A percentile compares a stretch with the other conserved stretches of the same genome.
Conservation (phyloP, 2,113 vertebrate genomes). For the Lampris incognitus region DNA sequence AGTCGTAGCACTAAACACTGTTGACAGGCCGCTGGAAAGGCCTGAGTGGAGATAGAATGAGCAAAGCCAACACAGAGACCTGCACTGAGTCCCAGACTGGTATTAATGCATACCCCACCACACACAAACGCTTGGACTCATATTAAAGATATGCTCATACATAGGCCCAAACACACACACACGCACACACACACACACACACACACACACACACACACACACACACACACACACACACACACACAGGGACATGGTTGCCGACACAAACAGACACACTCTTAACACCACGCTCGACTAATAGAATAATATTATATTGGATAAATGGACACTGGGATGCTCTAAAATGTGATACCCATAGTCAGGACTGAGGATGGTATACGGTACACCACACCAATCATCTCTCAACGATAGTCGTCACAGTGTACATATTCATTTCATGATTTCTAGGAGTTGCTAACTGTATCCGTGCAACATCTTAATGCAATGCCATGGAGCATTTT, state of each 20-base stretch:
- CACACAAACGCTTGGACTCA: too few species aligned
- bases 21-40: conserved; percentile 75
- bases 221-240: conserved; percentile 18
- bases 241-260: conserved; percentile 15
- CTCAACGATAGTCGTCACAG: conserved; percentile 19
- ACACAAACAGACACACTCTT: neutral
- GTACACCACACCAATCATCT: neutral
- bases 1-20: conserved; percentile 52
- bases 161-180: neutral
- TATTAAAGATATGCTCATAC: too few species aligned
- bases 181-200: neutral
- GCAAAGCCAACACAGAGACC: conserved; percentile 48
- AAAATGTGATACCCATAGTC: conserved; percentile 46
- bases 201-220: conserved; percentile 1
- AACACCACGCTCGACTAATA: neutral
- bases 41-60: conserved; percentile 45
- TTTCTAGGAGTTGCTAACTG: neutral
- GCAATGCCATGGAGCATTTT: too few species aligned
- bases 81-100: conserved; percentile 42
- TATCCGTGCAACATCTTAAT: too few species aligned
- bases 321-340: conserved; percentile 39
- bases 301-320: neutral
- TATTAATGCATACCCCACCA: conserved; percentile 22
- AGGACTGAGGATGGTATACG: conserved; percentile 47
- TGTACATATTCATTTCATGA: conserved; percentile 44